Evolutionary conservation across 2,797 vertebrate genomes (phyloP).

Genomic region (Discoglossus pictus): DNA sequence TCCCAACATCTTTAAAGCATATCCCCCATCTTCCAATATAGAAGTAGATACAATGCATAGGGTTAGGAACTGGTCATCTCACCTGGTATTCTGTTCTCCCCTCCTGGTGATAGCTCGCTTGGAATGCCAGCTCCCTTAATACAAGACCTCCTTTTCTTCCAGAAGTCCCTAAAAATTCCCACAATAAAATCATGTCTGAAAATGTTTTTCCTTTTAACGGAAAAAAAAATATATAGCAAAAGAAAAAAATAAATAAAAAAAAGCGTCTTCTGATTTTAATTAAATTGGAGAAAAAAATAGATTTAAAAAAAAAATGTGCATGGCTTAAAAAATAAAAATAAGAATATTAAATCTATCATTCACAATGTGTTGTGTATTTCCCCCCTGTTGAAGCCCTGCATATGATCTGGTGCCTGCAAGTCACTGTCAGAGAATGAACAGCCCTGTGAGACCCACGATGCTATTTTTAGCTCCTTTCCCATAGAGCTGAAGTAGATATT

Average conservation of each 20-base stretch:
- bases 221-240: neutral
- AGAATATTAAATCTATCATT: neutral
- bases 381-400: constrained; percentile 37
- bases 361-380: constrained; percentile 1
- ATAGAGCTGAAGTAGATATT: constrained; percentile 40
- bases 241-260: constrained; percentile 1
- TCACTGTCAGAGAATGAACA: constrained; percentile 43
- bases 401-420: constrained; percentile 34
- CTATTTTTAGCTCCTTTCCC: constrained; percentile 54
- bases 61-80: constrained; percentile 10
- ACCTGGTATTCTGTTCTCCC: constrained; percentile 28
- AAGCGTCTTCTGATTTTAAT: neutral
- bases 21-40: neutral
- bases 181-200: constrained; percentile 46
- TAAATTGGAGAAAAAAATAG: neutral
- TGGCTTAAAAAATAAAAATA: neutral
- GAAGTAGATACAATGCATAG: neutral
- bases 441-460: constrained; percentile 34
- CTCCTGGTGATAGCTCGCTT: constrained; percentile 25
- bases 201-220: neutral
- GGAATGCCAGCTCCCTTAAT: constrained; percentile 6
- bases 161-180: constrained; percentile 32
- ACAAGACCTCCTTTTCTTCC: constrained; percentile 11
- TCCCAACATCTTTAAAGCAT: constrained; percentile 1
- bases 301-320: neutral